Base-by-base conservation (phyloP, 2,888 invertebrate species). In the Willowsia nigromaculata region DNA sequence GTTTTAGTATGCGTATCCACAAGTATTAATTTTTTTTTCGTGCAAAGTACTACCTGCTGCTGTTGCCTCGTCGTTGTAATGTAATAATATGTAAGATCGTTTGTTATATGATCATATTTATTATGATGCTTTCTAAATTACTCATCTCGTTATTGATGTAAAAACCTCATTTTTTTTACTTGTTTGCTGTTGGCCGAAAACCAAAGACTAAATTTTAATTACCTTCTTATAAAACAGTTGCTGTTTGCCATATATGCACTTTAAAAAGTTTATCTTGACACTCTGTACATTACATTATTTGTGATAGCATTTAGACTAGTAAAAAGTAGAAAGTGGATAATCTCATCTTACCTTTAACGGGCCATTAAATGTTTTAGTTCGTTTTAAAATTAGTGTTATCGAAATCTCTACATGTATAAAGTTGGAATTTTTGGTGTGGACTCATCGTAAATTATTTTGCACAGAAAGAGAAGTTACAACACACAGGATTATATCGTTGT, bases 61-160 rank as follows among this genome's bases (percentile, higher is more conserved):
- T 65, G 59, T 27, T 30, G 62, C 15, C 37, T 56, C 30, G 40
- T n/a, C n/a, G n/a, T n/a, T n/a, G n/a, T 40, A 40, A 50, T 56
- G 56, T 56, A 25, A 25, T 5, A 59, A 2, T 13, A 59, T 59
- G 40, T 53, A 47, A 11, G 0, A 40, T 25, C 5, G 43, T 71
- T 59, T 53, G 25, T 59, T 80, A 18, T 22, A 56, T 40, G 56
- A 40, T 74, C 22, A 37, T 43, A 47, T 74, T 74, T 33, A 43
- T 56, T 80, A 62, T 65, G 82, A 83, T 88, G 88, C 88, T 88
- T 88, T 88, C 88, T 88, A 88, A 88, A 88, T 88, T 88, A 88
- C 87, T 87, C 87, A 87, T 87, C 86, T 87, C 62, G 65, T 65
- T 53, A 37, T 71, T 47, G 74, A 68, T 30, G 27, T 68, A 82